phyloP scores from a whole-genome alignment of 2,888 invertebrate species.

The Sipha maydis region DNA sequence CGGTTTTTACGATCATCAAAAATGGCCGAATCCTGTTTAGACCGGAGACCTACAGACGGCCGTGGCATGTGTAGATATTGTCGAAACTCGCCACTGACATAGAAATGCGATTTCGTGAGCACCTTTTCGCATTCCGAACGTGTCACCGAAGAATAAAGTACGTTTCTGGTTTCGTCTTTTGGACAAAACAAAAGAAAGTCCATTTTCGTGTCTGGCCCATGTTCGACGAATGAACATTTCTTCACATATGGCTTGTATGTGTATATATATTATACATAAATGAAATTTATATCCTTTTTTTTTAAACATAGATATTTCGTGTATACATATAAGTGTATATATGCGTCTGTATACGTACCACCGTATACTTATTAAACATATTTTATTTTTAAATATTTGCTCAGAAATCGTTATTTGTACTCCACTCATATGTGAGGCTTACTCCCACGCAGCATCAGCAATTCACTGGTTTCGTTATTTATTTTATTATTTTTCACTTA shows the following conservation, averaged over 20 bases:
- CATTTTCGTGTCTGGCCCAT: neutral
- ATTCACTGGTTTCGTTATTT: constrained; percentile 54
- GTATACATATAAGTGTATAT: too few species aligned
- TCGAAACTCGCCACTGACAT: neutral
- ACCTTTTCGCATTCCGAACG: constrained; percentile 6
- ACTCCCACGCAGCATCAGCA: constrained; percentile 31
- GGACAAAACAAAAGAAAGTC: constrained; percentile 24
- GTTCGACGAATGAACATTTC: neutral
- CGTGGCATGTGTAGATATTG: neutral
- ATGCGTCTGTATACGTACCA: too few species aligned
- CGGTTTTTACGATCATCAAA: neutral
- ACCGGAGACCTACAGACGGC: neutral
- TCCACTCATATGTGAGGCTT: constrained; percentile 23
- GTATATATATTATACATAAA: neutral
- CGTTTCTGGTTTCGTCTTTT: constrained; percentile 30
- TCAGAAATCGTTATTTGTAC: constrained; percentile 51
- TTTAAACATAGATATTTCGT: neutral
- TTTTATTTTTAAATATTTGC: constrained; percentile 27
- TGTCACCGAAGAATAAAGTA: constrained; percentile 26
- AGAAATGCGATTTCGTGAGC: constrained; percentile 26
- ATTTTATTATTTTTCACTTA: constrained; percentile 60
- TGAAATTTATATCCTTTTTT: neutral
- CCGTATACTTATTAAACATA: constrained; percentile 1
- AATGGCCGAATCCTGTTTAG: neutral
- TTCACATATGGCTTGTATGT: neutral